Base-by-base conservation (phyloP, 2,888 invertebrate genomes). In the Lepidochrysops patricia region DNA sequence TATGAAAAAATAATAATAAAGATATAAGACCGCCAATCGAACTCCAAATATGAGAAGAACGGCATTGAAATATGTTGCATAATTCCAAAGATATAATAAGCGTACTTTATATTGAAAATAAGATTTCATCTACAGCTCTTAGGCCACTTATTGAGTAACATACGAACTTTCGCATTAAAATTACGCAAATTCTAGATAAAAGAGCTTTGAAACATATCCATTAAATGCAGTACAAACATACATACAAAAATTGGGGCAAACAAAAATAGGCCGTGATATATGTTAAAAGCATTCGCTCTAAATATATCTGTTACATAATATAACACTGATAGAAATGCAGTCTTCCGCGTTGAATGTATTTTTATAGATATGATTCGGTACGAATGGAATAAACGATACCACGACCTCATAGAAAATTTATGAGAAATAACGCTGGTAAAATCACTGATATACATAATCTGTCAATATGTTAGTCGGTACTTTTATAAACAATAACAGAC, bases 241-340 rank as follows among this genome's bases (percentile, higher is more conserved):
- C 9, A 43, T 29, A 29, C 9, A 43, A 50, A 54, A 54, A 54
- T 54, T 54, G 12, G 54, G 54, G 1, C 54, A 32, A 1, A 15
- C 29, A 26, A 32, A 54, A 32, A 54, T 54, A 54, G 54, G 7
- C 32, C 19, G 7, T 29, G 29, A 54, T 54, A 15, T 12, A 19
- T 32, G 27, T 27, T 52, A 27, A 54, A 32, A 54, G 29, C 54
- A 54, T 54, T 50, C 26, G 54, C 12, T 15, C 32, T 52, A 50
- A 50, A 50, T 50, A 54, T 15, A 54, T 15, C 29, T 54, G 32
- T 54, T 54, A 32, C 54, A 54, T 54, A 54, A 54, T 29, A 52
- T 13, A 19, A 19, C 6, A 37, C 15, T 37, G n/a, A n/a, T n/a
- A 19, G 19, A 9, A 43, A 13, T 13, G 23, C 4, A 12, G 2